These are phyloP conservation scores for Nomada flava DNA, from an alignment of 2,888 invertebrate genomes.

Conservation along the genomic window DNA sequence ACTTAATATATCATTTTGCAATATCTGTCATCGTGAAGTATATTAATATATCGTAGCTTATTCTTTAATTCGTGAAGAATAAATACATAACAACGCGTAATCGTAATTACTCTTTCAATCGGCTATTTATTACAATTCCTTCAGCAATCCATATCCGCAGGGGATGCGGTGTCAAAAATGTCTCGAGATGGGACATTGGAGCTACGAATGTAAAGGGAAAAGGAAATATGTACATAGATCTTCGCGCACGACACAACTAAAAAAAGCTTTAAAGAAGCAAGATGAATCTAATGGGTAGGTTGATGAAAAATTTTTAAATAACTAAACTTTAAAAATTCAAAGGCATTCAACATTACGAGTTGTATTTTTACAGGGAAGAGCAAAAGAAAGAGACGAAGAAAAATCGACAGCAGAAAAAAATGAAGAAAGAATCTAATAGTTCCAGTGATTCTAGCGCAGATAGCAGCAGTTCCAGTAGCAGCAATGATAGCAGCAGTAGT, in stretches of 20 bases:
- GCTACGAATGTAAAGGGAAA: constrained; percentile 96
- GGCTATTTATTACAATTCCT: constrained; percentile 4
- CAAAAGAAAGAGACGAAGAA: constrained; percentile 63
- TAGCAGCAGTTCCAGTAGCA: constrained; percentile 69
- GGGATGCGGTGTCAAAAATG: constrained; percentile 96
- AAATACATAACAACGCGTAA: neutral
- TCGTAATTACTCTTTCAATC: constrained; percentile 10
- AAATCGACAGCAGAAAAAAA: constrained; percentile 63
- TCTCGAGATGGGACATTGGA: constrained; percentile 96
- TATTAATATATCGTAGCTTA: neutral
- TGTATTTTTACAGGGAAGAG: constrained; percentile 64
- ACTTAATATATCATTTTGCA: neutral
- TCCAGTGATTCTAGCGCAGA: constrained; percentile 71
- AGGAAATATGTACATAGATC: constrained; percentile 94
- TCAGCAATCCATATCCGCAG: constrained; percentile 87
- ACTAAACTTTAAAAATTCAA: neutral
- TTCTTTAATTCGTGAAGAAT: neutral
- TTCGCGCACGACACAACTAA: constrained; percentile 92
- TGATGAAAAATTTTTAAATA: neutral
- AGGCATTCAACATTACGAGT: neutral
- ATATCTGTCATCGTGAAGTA: neutral
- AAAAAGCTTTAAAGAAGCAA: constrained; percentile 87
- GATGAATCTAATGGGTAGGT: constrained; percentile 82
- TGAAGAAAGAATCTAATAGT: constrained; percentile 69
- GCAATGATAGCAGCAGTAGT: constrained; percentile 72